These are phyloP conservation scores for Caradrina clavipalpis DNA, from an alignment of 2,888 invertebrate species.

Conservation along the genomic window DNA sequence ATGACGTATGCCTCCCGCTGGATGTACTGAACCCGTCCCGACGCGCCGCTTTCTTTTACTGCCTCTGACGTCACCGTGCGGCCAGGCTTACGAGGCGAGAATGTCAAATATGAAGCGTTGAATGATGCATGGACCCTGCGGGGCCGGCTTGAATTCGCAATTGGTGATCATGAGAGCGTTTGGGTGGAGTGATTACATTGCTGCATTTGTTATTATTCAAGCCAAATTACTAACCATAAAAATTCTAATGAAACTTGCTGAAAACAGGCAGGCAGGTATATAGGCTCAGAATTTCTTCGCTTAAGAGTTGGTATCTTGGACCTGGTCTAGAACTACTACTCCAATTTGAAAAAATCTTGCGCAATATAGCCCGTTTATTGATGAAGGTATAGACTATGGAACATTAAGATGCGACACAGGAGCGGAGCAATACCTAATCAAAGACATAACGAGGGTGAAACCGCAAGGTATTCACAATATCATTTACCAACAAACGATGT, in stretches of 20 bases:
- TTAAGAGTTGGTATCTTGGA: no score
- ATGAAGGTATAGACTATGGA: no score
- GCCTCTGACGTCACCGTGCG: constrained; percentile 44
- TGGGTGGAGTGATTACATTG: background rate
- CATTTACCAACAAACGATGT: constrained; percentile 2
- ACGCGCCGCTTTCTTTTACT: constrained; percentile 49
- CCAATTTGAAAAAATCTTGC: no score
- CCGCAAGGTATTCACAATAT: background rate
- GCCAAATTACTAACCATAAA: no score
- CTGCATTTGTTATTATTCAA: background rate
- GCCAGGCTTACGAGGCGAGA: constrained; percentile 14
- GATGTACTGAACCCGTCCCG: constrained; percentile 27
- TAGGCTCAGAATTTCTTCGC: no score
- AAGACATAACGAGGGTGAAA: no score
- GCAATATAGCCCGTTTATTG: no score
- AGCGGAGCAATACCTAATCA: no score
- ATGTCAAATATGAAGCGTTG: constrained; percentile 25
- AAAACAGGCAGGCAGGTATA: no score
- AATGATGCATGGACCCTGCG: constrained; percentile 24
- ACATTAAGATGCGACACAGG: no score
- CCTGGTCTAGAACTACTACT: no score
- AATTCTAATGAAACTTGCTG: no score
- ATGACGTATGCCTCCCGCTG: constrained; percentile 47
- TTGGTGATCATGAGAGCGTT: constrained; percentile 2
- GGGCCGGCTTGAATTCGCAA: constrained; percentile 15